Conservation (phyloP, 92 coral and sea anemone genomes). For the Palythoa grandis region DNA sequence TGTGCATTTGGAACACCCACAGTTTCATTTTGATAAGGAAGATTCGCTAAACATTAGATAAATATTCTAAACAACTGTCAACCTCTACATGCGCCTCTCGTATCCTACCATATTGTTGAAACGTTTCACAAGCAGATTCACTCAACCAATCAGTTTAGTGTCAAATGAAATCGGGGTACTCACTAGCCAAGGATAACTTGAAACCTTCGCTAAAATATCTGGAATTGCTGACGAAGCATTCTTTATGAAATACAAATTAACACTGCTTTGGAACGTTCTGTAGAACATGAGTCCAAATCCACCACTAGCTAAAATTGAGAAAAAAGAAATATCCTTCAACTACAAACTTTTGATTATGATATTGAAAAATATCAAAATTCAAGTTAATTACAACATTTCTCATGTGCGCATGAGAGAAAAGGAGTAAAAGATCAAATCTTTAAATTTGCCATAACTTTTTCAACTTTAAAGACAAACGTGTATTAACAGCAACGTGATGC, state of each 20-base stretch:
- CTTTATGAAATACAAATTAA: constrained; percentile 69
- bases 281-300: constrained; percentile 73
- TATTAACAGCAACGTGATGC: background rate
- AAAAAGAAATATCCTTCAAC: background rate
- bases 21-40: no score
- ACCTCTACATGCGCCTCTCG: no score
- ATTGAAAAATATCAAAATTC: background rate
- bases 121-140: no score
- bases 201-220: constrained; percentile 56
- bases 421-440: background rate
- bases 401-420: background rate
- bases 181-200: constrained; percentile 64
- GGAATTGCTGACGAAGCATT: constrained; percentile 57
- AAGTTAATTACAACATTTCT: background rate
- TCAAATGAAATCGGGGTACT: background rate
- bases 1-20: no score
- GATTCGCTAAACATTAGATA: no score
- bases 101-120: no score
- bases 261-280: constrained; percentile 78
- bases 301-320: constrained; percentile 49
- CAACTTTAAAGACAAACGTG: background rate
- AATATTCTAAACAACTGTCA: no score
- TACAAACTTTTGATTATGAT: background rate
- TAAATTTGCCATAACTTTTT: background rate
- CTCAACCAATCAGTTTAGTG: no score